phyloP scores from a whole-genome alignment of 2,888 invertebrate genomes.

The Sesamia inferens region DNA sequence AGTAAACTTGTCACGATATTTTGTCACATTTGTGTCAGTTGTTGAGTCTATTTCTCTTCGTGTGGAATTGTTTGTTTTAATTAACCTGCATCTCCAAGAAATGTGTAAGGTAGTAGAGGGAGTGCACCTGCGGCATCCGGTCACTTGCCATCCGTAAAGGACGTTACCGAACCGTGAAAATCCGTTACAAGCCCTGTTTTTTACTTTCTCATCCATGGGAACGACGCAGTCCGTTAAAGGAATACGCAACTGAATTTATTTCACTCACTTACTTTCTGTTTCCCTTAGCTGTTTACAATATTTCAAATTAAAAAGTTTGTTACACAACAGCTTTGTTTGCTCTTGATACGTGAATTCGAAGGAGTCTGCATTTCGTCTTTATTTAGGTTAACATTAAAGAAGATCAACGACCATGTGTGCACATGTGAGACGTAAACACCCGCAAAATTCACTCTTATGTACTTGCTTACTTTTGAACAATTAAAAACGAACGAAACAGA shows the following conservation, averaged over 20 bases:
- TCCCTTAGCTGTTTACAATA: slow-evolving; percentile 44
- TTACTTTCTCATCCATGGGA: slow-evolving; percentile 58
- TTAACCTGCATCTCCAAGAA: slow-evolving; percentile 38
- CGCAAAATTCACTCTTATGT: slow-evolving; percentile 66
- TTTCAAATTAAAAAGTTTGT: slow-evolving; percentile 41
- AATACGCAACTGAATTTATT: slow-evolving; percentile 29
- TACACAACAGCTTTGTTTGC: slow-evolving; percentile 48
- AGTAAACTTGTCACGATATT: slow-evolving; percentile 54
- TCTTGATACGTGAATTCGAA: slow-evolving; percentile 34
- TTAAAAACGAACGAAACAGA: slow-evolving; percentile 64
- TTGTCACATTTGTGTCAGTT: slow-evolving; percentile 32
- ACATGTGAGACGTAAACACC: slow-evolving; percentile 73
- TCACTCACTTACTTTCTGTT: slow-evolving; percentile 44
- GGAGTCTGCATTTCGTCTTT: slow-evolving; percentile 57
- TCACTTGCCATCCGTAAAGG: slow-evolving; percentile 78
- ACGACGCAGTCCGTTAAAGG: slow-evolving; percentile 53
- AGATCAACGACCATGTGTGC: slow-evolving; percentile 68
- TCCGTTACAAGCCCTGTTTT: slow-evolving; percentile 79
- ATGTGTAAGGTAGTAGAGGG: slow-evolving; percentile 36
- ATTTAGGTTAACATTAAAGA: slow-evolving; percentile 42
- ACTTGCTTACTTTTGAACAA: slow-evolving; percentile 52
- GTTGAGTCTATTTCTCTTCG: slow-evolving; percentile 12
- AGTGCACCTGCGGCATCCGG: slow-evolving; percentile 80
- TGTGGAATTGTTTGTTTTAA: slow-evolving; percentile 31
- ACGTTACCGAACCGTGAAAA: slow-evolving; percentile 82